Conservation (phyloP, 2,113 vertebrate genomes). For the Columba janthina region DNA sequence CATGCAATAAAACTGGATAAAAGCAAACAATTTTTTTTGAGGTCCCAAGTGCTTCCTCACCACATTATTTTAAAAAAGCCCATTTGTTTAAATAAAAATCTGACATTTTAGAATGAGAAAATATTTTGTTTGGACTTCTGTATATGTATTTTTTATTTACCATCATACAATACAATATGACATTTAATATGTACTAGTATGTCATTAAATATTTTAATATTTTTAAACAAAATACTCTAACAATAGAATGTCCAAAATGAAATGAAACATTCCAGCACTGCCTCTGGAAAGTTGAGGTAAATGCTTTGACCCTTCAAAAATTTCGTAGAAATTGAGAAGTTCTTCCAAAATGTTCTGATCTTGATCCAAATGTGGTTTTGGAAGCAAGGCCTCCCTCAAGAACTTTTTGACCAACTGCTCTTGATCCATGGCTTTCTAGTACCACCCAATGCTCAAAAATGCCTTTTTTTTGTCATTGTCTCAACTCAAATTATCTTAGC, state of each 20-base stretch:
- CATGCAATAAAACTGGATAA: not conserved
- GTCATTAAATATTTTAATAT: not conserved
- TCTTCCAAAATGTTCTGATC: not conserved
- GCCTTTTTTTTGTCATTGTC: not conserved
- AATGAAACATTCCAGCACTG: not conserved
- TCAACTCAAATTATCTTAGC: not conserved
- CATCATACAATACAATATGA: not conserved
- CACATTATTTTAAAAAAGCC: not conserved
- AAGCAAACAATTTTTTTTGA: not conserved
- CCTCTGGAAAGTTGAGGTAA: not conserved
- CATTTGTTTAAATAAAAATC: not conserved
- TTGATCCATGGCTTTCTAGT: not conserved
- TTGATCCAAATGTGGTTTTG: not conserved
- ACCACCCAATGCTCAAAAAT: not conserved
- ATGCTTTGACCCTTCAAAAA: not conserved
- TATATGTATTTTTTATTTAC: not conserved
- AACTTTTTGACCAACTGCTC: not conserved
- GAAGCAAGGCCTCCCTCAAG: not conserved
- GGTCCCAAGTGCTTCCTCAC: not conserved
- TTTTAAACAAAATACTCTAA: not conserved
- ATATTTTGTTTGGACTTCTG: slow-evolving; percentile 12
- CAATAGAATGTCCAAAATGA: not conserved
- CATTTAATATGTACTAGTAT: not conserved
- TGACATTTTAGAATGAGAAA: not conserved
- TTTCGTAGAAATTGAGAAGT: not conserved